Evolutionary conservation across 2,888 invertebrate genomes (phyloP), one percentile per base, ranked within the genome.

Genomic region (Sphinx pinastri): DNA sequence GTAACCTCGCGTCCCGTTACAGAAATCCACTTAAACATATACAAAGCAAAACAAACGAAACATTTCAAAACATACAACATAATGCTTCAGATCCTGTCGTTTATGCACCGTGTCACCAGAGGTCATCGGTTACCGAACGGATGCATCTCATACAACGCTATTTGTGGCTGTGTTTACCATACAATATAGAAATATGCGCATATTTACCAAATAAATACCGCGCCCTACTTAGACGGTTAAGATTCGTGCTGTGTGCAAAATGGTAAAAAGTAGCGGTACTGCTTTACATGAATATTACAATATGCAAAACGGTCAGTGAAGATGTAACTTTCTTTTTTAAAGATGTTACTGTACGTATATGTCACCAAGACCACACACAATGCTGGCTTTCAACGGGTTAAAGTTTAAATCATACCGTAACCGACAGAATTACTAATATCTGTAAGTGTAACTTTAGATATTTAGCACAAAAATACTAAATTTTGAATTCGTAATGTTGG

Each of bases 121-220:
- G 92, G 91, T 92, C 92, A 92, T 81, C 86, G 82, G 81, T 86
- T 84, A 87, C 78, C 73, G 76, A 87, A 85, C 88, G 89, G 88
- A 85, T 87, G 86, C 85, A 84, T 85, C 85, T 81, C 88, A 87
- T 88, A 89, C 86, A 86, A 80, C 47, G 67, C 71, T 71, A 68
- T 71, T 71, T 68, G 71, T 75, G 76, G 74, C 77, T 79, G 74
- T 75, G 80, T 84, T 90, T 90, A 83, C 82, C 90, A 91, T 89
- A 91, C 90, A 91, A 91, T 90, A 81, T 79, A 83, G 78, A 83
- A 84, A 83, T 87, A 90, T 91, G 91, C 88, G 88, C 90, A 92
- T 93, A 90, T 88, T 91, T 87, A 89, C 79, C 76, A 76, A 73
- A 78, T 77, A 70, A 73, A 72, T 75, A 77, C 70, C 71, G 79